Conservation (phyloP, 2,113 vertebrate species). For the Barbus barbus region DNA sequence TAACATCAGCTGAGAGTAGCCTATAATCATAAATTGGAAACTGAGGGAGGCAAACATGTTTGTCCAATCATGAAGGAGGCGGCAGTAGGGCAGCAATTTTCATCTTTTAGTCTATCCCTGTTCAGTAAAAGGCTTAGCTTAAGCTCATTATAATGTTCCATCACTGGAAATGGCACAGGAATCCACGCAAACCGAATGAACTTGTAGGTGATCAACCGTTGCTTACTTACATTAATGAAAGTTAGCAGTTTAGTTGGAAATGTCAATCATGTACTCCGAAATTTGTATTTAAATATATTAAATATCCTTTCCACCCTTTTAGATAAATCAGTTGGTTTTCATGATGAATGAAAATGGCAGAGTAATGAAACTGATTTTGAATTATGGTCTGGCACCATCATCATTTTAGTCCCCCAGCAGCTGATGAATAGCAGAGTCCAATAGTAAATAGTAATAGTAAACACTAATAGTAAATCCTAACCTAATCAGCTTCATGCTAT, state of each 20-base stretch:
- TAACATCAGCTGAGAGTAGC: not conserved
- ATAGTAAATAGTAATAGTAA: no score
- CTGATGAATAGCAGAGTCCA: conserved; percentile 24
- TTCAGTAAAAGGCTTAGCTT: conserved; percentile 25
- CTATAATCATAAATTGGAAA: conserved; percentile 3
- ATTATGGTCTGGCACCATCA: not conserved
- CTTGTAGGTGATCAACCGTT: not conserved
- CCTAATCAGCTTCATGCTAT: conserved; percentile 42
- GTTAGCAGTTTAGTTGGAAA: not conserved
- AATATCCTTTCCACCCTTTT: not conserved
- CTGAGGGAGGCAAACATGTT: not conserved
- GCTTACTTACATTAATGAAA: not conserved
- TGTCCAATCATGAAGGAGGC: not conserved
- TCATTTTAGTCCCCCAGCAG: conserved; percentile 5
- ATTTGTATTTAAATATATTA: not conserved
- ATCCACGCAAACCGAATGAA: not conserved
- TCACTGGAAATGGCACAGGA: conserved; percentile 22
- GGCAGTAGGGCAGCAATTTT: not conserved
- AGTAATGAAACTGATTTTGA: not conserved
- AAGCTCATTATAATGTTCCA: conserved; percentile 53
- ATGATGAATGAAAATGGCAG: not conserved
- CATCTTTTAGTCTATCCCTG: not conserved
- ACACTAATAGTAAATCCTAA: conserved; percentile 43
- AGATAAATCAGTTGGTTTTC: not conserved
- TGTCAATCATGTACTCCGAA: not conserved